Conservation (phyloP, 2,113 vertebrate species). For the Serilophus lunatus region DNA sequence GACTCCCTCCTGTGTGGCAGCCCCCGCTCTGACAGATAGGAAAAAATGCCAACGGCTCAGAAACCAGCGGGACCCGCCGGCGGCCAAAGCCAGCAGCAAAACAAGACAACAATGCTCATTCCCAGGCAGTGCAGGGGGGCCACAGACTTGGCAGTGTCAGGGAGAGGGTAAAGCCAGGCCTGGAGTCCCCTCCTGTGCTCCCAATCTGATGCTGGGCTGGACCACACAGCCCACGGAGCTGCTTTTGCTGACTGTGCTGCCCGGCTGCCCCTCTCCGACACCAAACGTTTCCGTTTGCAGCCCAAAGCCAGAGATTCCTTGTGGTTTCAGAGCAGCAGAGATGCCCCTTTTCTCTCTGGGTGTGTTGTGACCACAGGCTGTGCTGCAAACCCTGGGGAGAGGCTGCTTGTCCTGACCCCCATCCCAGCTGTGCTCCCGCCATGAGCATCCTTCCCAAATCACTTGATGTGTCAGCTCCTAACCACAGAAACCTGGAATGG, state of each 20-base stretch:
- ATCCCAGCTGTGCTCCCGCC: background rate
- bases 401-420: background rate
- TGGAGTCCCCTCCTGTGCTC: background rate
- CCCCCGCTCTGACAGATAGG: background rate
- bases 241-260: background rate
- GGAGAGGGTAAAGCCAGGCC: background rate
- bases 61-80: background rate
- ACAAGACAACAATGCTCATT: background rate
- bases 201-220: background rate
- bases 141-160: background rate
- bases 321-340: background rate
- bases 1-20: background rate
- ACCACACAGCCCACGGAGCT: accelerated
- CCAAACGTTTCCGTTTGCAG: background rate
- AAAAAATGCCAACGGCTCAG: background rate
- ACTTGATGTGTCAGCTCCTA: background rate
- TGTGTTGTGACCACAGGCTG: background rate
- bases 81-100: background rate
- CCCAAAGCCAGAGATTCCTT: background rate
- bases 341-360: too few relatives aligned
- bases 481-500: background rate
- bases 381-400: accelerated
- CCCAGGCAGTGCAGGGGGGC: background rate
- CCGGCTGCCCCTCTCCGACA: background rate
- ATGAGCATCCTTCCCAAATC: background rate